Percentiles rank a stretch among this genome's conserved stretches.
Evolutionary conservation across 2,797 vertebrate species (phyloP).

Genomic region (Gobionotothen gibberifrons): DNA sequence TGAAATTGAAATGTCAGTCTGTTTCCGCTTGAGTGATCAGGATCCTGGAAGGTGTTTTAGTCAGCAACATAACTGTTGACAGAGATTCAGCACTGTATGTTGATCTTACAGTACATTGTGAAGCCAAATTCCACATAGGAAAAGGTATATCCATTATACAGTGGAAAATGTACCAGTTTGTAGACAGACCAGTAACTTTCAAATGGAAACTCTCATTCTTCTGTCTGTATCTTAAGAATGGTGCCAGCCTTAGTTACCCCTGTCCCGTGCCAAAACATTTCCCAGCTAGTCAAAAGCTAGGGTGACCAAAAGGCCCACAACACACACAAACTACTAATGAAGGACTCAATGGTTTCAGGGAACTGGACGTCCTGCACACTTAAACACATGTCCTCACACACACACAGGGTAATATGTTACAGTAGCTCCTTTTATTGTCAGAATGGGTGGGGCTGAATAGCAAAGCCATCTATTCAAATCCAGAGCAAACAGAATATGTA

Average conservation of each 20-base stretch:
- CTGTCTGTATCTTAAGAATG: constrained; percentile 41
- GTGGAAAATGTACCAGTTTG: constrained; percentile 5
- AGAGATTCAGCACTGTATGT: not conserved
- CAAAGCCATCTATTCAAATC: constrained; percentile 70
- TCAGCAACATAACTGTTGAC: not conserved
- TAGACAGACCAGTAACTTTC: constrained; percentile 25
- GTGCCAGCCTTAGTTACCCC: constrained; percentile 79
- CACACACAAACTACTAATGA: constrained; percentile 81
- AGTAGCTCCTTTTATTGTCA: constrained; percentile 58
- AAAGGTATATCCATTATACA: not conserved
- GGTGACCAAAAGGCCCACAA: constrained; percentile 60
- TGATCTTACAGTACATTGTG: not conserved
- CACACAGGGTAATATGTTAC: constrained; percentile 42
- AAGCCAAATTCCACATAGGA: not conserved
- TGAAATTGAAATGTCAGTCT: constrained; percentile 25
- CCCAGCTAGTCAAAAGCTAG: constrained; percentile 66
- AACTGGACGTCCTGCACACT: constrained; percentile 60
- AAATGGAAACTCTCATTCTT: constrained; percentile 44
- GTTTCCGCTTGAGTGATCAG: constrained; percentile 16
- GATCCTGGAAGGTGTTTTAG: not conserved
- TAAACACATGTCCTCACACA: not conserved
- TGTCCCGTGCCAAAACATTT: constrained; percentile 80
- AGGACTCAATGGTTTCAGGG: constrained; percentile 59
- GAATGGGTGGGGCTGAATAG: constrained; percentile 56
- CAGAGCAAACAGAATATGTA: constrained; percentile 54